Evolutionary conservation across 2,113 vertebrate genomes (phyloP), one percentile per base, ranked within the genome.

Genomic region (Toxostoma redivivum): DNA sequence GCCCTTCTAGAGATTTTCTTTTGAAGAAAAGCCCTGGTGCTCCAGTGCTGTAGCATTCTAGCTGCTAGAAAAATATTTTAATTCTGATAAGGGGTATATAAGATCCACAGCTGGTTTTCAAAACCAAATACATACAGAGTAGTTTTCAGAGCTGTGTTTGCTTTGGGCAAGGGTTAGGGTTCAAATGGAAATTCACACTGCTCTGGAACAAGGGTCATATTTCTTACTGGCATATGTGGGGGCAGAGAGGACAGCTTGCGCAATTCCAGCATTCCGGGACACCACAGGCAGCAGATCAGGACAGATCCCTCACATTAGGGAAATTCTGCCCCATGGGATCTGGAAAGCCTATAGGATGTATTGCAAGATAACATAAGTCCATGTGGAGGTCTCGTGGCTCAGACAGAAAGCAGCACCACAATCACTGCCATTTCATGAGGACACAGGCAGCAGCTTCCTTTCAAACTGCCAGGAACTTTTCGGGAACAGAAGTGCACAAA

Each of bases 91-190:
- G 67, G 37, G 23, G 38, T 28, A 30, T 15, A 50, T 42, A 73
- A 80, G 56, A 77, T 47, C 58, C 81, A 72, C 37, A 83, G 62
- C 54, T 51, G 38, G 56, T 62, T 88, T 91, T 60, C 51, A 85
- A 82, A 82, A 62, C 1, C 81, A 74, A 87, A 91, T 38, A 60
- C 56, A 33, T 19, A 31, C 25, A 44, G 47, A 54, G 66, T 7
- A 58, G 38, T 42, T 93, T 73, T 54, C 45, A 47, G 79, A 85
- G 67, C 37, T 24, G 28, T 50, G 66, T 88, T 91, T 92, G 93
- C 93, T 88, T 82, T 72, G 62, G 93, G 91, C 93, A 90, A 82
- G 28, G 62, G 90, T 71, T 71, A 45, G 16, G 31, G 58, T 54
- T 87, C n/a, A 48, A 35, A 73, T 51, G 73, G 91, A 94, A 96